Evolutionary conservation across 2,113 vertebrate genomes (phyloP).

Genomic region (Sus scrofa): T2T-Sscrofa CM000826.6:106106001-106106500

Average conservation of each 20-base stretch:
- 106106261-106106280: background rate
- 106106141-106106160: background rate
- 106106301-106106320: background rate
- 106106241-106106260: background rate
- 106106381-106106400: background rate
- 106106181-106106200: background rate
- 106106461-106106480: conserved; percentile 73
- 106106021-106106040: background rate
- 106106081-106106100: background rate
- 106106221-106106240: background rate
- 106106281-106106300: background rate
- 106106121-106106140: background rate
- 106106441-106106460: conserved; percentile 74
- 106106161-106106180: background rate
- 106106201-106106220: background rate
- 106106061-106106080: background rate
- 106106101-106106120: background rate
- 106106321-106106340: conserved; percentile 7
- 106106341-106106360: background rate
- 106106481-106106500: conserved; percentile 64
- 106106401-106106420: background rate
- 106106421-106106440: background rate
- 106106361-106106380: background rate
- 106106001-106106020: background rate
- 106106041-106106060: background rate